phyloP scores from a whole-genome alignment of 2,888 invertebrate genomes.

The Hecatera dysodea region DNA sequence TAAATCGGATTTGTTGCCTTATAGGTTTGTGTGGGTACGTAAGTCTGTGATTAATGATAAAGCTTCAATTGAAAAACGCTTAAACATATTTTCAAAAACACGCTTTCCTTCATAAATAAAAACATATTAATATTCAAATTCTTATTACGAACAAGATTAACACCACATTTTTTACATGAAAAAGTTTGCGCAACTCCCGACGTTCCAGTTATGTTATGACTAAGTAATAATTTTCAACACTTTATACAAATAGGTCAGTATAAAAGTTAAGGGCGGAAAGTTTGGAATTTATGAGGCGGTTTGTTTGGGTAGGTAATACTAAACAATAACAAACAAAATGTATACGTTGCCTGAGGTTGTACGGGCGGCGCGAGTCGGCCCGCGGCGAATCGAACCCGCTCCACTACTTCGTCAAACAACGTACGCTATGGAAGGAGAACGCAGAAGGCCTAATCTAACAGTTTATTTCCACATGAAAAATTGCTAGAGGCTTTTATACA shows the following conservation, averaged over 20 bases:
- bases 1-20: conserved; percentile 8
- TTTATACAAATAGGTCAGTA: conserved; percentile 78
- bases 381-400: conserved; percentile 66
- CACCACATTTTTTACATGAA: conserved; percentile 64
- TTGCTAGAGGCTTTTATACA: neutral
- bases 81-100: neutral
- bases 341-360: conserved; percentile 69
- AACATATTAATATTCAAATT: conserved; percentile 54
- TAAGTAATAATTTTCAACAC: conserved; percentile 76
- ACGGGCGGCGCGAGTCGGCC: conserved; percentile 62
- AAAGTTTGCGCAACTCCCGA: conserved; percentile 59
- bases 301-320: conserved; percentile 83
- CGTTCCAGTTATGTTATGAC: conserved; percentile 66
- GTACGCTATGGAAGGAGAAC: conserved; percentile 20
- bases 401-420: conserved; percentile 72
- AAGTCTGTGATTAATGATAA: conserved; percentile 19
- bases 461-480: conserved; percentile 20
- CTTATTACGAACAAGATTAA: conserved; percentile 61
- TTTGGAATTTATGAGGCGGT: conserved; percentile 83
- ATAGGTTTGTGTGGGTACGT: neutral
- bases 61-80: neutral
- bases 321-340: conserved; percentile 86
- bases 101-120: conserved; percentile 1
- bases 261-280: conserved; percentile 80
- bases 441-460: conserved; percentile 38